Conservation (phyloP, 2,888 invertebrate genomes). For the Melanchra persicariae region DNA sequence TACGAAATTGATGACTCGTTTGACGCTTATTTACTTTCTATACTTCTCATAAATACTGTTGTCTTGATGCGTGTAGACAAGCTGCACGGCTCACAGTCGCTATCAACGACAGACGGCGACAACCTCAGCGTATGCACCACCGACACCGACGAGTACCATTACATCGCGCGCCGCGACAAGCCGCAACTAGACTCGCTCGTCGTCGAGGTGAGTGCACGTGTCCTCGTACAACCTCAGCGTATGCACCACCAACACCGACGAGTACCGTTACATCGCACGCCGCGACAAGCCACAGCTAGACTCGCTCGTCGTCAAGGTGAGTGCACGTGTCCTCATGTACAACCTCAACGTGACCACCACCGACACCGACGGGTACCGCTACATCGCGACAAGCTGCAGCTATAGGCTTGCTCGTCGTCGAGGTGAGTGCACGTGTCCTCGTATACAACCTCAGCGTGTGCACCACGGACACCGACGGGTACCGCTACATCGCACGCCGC, state of each 20-base stretch:
- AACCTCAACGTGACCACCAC: conserved; percentile 81
- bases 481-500: conserved; percentile 67
- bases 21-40: neutral
- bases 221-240: conserved; percentile 71
- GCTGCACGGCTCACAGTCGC: conserved; percentile 83
- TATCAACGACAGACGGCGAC: conserved; percentile 83
- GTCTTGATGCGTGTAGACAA: conserved; percentile 72
- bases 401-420: conserved; percentile 76
- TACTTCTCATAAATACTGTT: neutral
- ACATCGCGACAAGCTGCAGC: conserved; percentile 75
- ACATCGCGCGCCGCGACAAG: conserved; percentile 71
- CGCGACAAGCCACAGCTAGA: conserved; percentile 78
- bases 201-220: conserved; percentile 73
- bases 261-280: conserved; percentile 71
- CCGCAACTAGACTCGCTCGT: conserved; percentile 77
- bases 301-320: conserved; percentile 77
- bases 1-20: no score
- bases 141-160: conserved; percentile 80
- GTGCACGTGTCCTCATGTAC: neutral
- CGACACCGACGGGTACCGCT: conserved; percentile 80
- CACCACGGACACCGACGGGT: conserved; percentile 82
- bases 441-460: conserved; percentile 82
- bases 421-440: conserved; percentile 68
- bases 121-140: conserved; percentile 83
- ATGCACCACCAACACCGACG: conserved; percentile 83